Percentiles rank a stretch among this genome's conserved stretches.
Conservation (phyloP, 1,140 invertebrate species). For the Amyelois transitella region DNA sequence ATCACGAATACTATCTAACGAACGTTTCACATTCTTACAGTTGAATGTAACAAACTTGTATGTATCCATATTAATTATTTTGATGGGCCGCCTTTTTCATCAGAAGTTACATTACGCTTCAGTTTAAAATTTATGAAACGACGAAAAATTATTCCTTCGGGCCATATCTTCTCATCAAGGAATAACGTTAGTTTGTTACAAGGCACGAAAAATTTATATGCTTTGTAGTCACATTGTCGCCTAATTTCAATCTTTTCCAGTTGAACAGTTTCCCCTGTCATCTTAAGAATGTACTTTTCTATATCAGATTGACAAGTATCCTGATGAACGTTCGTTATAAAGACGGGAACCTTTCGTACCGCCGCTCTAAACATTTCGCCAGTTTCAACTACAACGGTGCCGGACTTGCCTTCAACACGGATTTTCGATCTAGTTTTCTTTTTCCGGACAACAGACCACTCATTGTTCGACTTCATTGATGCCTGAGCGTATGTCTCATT, state of each 20-base stretch:
- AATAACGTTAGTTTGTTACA: not conserved
- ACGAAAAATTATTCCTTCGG: not conserved
- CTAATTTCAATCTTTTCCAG: not conserved
- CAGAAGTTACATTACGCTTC: not conserved
- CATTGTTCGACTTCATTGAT: no score
- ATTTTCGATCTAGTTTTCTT: no score
- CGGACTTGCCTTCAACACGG: no score
- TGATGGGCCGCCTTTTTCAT: not conserved
- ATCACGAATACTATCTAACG: no score
- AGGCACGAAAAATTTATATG: not conserved
- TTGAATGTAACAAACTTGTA: not conserved
- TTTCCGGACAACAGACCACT: no score
- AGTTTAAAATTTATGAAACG: not conserved
- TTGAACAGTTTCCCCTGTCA: not conserved
- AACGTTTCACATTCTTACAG: constrained; percentile 7
- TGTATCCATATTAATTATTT: not conserved
- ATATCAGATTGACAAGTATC: not conserved
- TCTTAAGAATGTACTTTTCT: not conserved
- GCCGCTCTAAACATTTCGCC: no score
- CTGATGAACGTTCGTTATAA: no score
- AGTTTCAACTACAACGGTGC: no score
- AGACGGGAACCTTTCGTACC: no score
- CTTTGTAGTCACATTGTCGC: not conserved
- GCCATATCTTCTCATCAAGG: not conserved
- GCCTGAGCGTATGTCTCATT: no score